Base-by-base conservation (phyloP, 2,888 invertebrate species). In the Dyspetes luteomarginatus region DNA sequence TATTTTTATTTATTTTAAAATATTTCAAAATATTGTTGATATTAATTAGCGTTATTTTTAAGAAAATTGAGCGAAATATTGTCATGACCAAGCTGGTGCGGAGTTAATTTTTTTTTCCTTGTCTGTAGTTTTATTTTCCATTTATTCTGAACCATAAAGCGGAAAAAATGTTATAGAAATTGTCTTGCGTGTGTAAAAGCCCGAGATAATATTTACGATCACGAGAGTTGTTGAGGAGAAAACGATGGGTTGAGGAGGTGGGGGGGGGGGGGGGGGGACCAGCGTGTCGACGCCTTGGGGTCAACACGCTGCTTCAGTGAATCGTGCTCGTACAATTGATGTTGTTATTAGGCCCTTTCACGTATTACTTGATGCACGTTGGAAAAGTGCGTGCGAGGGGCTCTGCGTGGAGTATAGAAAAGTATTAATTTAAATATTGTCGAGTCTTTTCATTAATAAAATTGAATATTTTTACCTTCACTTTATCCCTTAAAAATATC, bases 271-370 rank as follows among this genome's bases (percentile, higher is more conserved):
- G 52, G 17, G 41, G 15, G 60, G 41, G 19, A 24, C 12, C 50
- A 12, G 43, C 15, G 30, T 15, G 24, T 62, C 60, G 60, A 28
- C 64, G 74, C 74, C 30, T 28, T 22, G 67, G 67, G 62, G 67
- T n/a, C n/a, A n/a, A n/a, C 36, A 72, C 48, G 55, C 17, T 12
- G 41, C 45, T 43, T 19, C 48, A 43, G 17, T 17, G 48, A 76
- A 68, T 76, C 82, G 82, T 82, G 82, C 76, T 79, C 76, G 60
- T 60, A 72, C 82, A 82, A 76, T 76, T 48, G 76, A 80, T 69
- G 73, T 58, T 52, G 82, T 76, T 80, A 82, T 82, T 82, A 72
- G 50, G 68, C 30, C 36, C 55, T 68, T 55, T 65, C 43, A 26
- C 7, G 15, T 48, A n/a, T n/a, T n/a, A 60, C 48, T 9, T 48